These are phyloP conservation scores for Bubo scandiacus DNA, from an alignment of 2,113 vertebrate genomes.

Conservation along the genomic window DNA sequence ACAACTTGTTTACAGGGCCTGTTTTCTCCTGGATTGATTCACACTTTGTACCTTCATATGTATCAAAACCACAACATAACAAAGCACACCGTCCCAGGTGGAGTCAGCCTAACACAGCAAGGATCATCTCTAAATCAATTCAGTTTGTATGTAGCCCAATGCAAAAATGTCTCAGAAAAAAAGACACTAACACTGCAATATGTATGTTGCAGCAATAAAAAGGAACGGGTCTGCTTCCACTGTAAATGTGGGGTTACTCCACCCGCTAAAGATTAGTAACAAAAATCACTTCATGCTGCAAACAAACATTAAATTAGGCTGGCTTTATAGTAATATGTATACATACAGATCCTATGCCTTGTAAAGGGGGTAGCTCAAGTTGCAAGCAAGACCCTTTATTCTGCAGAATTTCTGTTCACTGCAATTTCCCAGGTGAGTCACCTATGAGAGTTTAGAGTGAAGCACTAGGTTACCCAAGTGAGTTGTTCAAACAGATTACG, in stretches of 20 bases:
- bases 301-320: background rate
- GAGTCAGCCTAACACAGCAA: background rate
- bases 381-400: background rate
- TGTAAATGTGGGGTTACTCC: background rate
- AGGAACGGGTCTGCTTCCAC: background rate
- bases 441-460: background rate
- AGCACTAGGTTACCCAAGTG: background rate
- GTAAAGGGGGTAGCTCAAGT: background rate
- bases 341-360: background rate
- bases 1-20: background rate
- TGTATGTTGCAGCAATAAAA: background rate
- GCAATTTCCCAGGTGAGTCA: background rate
- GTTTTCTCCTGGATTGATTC: background rate
- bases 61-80: background rate
- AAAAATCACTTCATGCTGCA: background rate
- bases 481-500: background rate
- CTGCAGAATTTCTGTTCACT: background rate
- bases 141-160: background rate
- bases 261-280: background rate
- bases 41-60: background rate
- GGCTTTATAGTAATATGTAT: background rate
- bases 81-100: background rate
- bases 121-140: background rate
- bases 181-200: background rate
- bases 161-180: background rate